Conservation (phyloP, 2,797 vertebrate genomes). For the Lagothrix lagotricha region DNA sequence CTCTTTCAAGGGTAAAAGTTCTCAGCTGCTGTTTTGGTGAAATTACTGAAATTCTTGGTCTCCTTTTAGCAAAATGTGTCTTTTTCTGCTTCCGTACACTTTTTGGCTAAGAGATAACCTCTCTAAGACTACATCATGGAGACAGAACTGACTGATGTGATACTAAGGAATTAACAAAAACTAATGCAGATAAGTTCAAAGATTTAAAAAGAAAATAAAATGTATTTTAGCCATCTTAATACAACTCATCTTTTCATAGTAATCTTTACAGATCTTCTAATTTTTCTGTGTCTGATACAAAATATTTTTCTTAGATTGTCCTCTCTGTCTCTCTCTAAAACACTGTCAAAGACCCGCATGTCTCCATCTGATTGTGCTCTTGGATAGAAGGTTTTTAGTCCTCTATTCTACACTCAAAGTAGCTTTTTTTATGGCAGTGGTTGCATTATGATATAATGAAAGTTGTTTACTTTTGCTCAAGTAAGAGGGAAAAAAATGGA, state of each 20-base stretch:
- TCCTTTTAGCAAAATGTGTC: background rate
- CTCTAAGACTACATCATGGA: background rate
- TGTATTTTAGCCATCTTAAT: background rate
- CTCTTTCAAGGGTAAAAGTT: background rate
- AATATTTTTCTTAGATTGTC: conserved; percentile 35
- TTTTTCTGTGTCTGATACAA: conserved; percentile 43
- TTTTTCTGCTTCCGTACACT: background rate
- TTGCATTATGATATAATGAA: conserved; percentile 60
- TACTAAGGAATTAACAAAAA: background rate
- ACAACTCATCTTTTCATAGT: background rate
- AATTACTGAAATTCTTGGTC: background rate
- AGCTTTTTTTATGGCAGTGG: background rate
- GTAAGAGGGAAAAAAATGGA: conserved; percentile 51
- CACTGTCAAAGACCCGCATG: conserved; percentile 21
- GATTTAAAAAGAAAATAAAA: background rate
- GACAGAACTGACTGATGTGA: background rate
- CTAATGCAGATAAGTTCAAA: background rate
- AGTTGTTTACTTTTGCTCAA: conserved; percentile 67
- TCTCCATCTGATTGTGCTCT: background rate
- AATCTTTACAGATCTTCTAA: background rate
- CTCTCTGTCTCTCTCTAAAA: background rate
- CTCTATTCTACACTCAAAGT: conserved; percentile 65
- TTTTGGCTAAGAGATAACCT: background rate
- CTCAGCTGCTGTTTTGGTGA: background rate
- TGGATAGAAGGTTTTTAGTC: conserved; percentile 57